Percentiles rank a stretch among this genome's conserved stretches.
Conservation (phyloP, 2,888 invertebrate genomes). For the Cetonia aurata region DNA sequence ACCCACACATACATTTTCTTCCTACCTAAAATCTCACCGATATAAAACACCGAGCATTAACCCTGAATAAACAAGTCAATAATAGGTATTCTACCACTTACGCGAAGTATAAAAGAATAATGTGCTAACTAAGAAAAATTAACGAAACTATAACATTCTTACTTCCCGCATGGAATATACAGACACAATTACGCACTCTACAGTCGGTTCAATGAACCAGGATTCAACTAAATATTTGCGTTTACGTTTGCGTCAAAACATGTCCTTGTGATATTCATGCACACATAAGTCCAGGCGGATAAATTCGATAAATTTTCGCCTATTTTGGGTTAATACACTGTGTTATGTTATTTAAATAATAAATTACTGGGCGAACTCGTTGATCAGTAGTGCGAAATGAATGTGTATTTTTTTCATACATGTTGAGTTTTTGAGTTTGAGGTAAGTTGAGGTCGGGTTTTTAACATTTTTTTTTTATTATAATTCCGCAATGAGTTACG, state of each 20-base stretch:
- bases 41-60: too few species aligned
- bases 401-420: conserved; percentile 30
- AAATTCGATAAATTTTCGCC: conserved; percentile 28
- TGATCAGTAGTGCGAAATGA: conserved; percentile 24
- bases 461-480: conserved; percentile 27
- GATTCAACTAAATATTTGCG: conserved; percentile 50
- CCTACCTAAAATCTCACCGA: too few species aligned
- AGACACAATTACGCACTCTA: conserved; percentile 40
- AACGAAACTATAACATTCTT: conserved; percentile 37
- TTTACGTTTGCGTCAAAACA: conserved; percentile 50
- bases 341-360: conserved; percentile 28
- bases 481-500: neutral
- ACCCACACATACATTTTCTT: too few species aligned
- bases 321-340: conserved; percentile 28
- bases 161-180: conserved; percentile 29
- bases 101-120: conserved; percentile 1
- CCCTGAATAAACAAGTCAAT: neutral
- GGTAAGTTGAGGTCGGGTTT: conserved; percentile 43
- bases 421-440: conserved; percentile 34
- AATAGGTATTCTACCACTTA: neutral
- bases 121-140: conserved; percentile 26
- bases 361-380: conserved; percentile 5
- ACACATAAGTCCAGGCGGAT: conserved; percentile 31
- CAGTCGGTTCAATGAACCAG: conserved; percentile 44
- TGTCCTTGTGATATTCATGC: conserved; percentile 50